These are phyloP conservation scores for Heteropelma amictum DNA, from an alignment of 2,888 invertebrate species.

Conservation along the genomic window DNA sequence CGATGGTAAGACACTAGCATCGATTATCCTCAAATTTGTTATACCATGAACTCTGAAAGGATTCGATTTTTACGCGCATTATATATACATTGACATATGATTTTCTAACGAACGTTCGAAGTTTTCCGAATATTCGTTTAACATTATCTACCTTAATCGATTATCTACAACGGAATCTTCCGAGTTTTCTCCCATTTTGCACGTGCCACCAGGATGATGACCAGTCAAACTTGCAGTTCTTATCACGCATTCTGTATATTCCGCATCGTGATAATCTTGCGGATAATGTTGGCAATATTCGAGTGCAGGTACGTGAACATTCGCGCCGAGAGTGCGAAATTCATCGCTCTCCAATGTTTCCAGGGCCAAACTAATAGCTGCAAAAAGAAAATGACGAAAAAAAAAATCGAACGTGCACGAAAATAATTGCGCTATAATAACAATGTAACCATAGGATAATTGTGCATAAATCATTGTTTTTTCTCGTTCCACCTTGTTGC, in stretches of 20 bases:
- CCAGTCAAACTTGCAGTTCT: slow-evolving; percentile 84
- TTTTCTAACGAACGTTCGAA: neutral
- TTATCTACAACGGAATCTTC: slow-evolving; percentile 83
- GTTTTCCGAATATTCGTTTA: neutral
- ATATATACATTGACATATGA: neutral
- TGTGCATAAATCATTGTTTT: too few species aligned
- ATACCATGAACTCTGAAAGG: slow-evolving; percentile 83
- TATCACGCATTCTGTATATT: slow-evolving; percentile 83
- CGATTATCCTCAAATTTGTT: slow-evolving; percentile 85
- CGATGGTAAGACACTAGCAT: slow-evolving; percentile 89
- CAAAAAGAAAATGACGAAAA: slow-evolving; percentile 23
- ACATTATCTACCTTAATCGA: slow-evolving; percentile 79
- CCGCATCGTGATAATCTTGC: slow-evolving; percentile 78
- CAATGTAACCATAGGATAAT: too few species aligned
- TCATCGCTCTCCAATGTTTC: slow-evolving; percentile 79
- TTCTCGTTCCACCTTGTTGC: slow-evolving; percentile 81
- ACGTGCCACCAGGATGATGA: slow-evolving; percentile 90
- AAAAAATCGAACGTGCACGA: neutral
- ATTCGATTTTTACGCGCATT: neutral
- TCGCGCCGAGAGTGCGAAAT: slow-evolving; percentile 82
- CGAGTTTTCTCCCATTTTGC: slow-evolving; percentile 82
- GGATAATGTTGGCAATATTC: slow-evolving; percentile 81
- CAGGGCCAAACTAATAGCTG: slow-evolving; percentile 82
- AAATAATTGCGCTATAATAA: neutral
- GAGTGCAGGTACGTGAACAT: slow-evolving; percentile 83